Evolutionary conservation across 2,797 vertebrate genomes (phyloP).

Genomic region (Parotocinclus haroldoi): DNA sequence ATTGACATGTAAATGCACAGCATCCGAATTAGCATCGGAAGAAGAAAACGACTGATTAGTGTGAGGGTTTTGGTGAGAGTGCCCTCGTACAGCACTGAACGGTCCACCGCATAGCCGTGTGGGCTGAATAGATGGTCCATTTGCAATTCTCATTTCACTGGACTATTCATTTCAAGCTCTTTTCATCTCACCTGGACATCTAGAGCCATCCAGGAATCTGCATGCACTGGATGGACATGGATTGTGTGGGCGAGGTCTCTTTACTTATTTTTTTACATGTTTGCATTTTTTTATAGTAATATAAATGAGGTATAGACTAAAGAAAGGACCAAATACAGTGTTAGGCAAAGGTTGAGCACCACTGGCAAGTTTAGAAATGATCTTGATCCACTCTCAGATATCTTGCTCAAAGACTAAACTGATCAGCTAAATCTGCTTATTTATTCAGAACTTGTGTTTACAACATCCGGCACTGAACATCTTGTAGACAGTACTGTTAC

Average conservation of each 20-base stretch:
- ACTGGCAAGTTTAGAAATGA: too few species aligned
- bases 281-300: neutral
- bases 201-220: constrained; percentile 12
- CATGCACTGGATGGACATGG: neutral
- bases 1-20: constrained; percentile 52
- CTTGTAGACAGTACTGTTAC: too few species aligned
- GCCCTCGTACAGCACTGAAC: neutral
- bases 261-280: neutral
- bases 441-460: too few species aligned
- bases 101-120: constrained; percentile 30
- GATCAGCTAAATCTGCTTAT: too few species aligned
- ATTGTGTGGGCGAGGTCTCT: constrained; percentile 5
- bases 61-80: constrained; percentile 6
- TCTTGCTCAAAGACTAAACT: too few species aligned
- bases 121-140: constrained; percentile 44
- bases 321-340: too few species aligned
- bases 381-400: too few species aligned
- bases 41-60: constrained; percentile 40
- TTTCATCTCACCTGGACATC: constrained; percentile 16
- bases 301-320: too few species aligned
- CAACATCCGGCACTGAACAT: too few species aligned
- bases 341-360: too few species aligned
- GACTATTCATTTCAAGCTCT: constrained; percentile 29
- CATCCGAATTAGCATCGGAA: constrained; percentile 48
- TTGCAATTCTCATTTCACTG: constrained; percentile 48